Conservation (phyloP, 2,113 vertebrate genomes). For the Eonycteris spelaea region DNA sequence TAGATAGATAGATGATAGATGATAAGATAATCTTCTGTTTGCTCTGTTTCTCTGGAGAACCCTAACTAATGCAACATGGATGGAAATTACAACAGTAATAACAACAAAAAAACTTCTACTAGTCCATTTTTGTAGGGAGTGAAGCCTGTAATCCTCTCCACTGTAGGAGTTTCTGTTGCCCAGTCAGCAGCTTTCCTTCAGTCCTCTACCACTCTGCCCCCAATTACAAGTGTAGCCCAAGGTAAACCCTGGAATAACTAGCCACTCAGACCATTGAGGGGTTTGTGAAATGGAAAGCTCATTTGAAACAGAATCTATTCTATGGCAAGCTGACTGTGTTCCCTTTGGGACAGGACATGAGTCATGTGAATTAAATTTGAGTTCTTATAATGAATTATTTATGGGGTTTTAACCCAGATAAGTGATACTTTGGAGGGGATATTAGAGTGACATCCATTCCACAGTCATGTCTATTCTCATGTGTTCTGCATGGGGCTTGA, state of each 20-base stretch:
- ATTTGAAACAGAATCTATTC: not conserved
- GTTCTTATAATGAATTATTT: not conserved
- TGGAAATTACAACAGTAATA: not conserved
- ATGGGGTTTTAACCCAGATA: not conserved
- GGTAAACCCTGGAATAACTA: not conserved
- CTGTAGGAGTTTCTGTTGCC: not conserved
- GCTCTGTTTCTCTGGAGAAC: not conserved
- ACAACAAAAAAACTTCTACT: not conserved
- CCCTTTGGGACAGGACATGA: not conserved
- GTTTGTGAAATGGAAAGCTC: not conserved
- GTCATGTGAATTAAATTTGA: not conserved
- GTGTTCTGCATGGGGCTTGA: too few relatives aligned
- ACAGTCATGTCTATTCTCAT: not conserved
- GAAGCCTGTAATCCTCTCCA: not conserved
- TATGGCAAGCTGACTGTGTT: rapidly evolving
- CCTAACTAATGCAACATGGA: not conserved
- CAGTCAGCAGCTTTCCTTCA: too few relatives aligned
- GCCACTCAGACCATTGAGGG: not conserved
- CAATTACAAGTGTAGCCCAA: rapidly evolving
- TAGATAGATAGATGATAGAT: too few relatives aligned
- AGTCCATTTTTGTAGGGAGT: not conserved
- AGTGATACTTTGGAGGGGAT: not conserved
- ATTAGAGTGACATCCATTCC: not conserved
- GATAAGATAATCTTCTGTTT: not conserved
- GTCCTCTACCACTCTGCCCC: rapidly evolving